Evolutionary conservation across 2,888 invertebrate species (phyloP).

Genomic region (Spicauda simplicius): DNA sequence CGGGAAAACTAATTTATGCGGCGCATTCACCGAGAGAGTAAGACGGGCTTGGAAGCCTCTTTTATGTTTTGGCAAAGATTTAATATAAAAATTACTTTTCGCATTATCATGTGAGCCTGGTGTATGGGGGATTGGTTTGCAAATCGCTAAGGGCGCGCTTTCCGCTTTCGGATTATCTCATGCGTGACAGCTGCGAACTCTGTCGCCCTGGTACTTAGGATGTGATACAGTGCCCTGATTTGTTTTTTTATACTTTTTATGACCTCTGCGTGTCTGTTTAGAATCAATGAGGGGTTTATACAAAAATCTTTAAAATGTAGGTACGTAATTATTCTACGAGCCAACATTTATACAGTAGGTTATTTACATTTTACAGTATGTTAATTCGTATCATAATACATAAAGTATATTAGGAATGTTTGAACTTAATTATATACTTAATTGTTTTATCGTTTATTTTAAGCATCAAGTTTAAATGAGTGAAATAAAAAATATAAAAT

Average conservation of each 20-base stretch:
- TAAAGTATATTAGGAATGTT: too few relatives aligned
- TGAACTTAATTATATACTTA: too few relatives aligned
- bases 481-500: too few relatives aligned
- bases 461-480: too few relatives aligned
- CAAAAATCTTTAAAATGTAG: too few relatives aligned
- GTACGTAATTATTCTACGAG: too few relatives aligned
- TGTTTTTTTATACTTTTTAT: not conserved
- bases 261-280: too few relatives aligned
- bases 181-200: constrained; percentile 74
- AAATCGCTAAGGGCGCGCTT: constrained; percentile 61
- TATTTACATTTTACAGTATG: too few relatives aligned
- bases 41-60: constrained; percentile 68
- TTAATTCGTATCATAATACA: too few relatives aligned
- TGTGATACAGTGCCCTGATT: constrained; percentile 43
- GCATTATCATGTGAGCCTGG: constrained; percentile 77
- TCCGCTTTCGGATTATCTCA: constrained; percentile 72
- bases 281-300: too few relatives aligned
- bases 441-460: too few relatives aligned
- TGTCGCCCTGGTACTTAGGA: constrained; percentile 58
- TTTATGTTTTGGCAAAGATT: constrained; percentile 80
- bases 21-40: constrained; percentile 66
- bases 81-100: constrained; percentile 83
- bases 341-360: too few relatives aligned
- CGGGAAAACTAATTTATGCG: constrained; percentile 82
- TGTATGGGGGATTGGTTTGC: constrained; percentile 61